Percentiles rank a stretch among this genome's conserved stretches.
Evolutionary conservation across 2,888 invertebrate genomes (phyloP).

Genomic region (Ectemnius continuus): DNA sequence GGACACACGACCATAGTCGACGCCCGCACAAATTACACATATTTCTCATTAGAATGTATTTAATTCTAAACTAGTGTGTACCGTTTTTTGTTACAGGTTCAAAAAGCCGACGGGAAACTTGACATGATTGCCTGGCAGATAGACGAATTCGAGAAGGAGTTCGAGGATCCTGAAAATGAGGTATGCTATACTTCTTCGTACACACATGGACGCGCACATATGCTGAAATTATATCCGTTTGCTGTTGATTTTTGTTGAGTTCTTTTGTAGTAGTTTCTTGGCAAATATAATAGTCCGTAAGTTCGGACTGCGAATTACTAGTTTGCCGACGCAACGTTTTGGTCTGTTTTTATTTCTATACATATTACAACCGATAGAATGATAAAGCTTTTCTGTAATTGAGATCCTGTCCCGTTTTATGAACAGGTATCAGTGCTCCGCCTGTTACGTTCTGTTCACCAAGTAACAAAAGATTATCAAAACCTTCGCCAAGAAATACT

Average conservation of each 20-base stretch:
- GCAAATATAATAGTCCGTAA: too few species aligned
- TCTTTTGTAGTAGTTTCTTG: too few species aligned
- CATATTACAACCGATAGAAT: not conserved
- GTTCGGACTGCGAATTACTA: too few species aligned
- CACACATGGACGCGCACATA: too few species aligned
- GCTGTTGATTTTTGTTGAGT: too few species aligned
- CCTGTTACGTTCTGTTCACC: slow-evolving; percentile 86
- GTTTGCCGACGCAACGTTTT: too few species aligned
- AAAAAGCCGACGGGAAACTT: slow-evolving; percentile 85
- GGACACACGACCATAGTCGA: too few species aligned
- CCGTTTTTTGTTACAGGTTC: slow-evolving; percentile 80
- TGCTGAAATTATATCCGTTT: too few species aligned
- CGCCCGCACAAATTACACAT: too few species aligned
- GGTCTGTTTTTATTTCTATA: too few species aligned
- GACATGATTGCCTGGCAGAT: slow-evolving; percentile 87
- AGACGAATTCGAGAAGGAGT: slow-evolving; percentile 84
- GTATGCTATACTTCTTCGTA: slow-evolving; percentile 65
- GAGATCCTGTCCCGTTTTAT: slow-evolving; percentile 27
- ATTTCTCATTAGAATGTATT: not conserved
- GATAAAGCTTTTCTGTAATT: slow-evolving; percentile 11
- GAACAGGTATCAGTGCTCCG: slow-evolving; percentile 85
- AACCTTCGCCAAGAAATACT: slow-evolving; percentile 87
- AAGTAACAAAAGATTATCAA: slow-evolving; percentile 88
- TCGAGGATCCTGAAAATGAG: slow-evolving; percentile 79
- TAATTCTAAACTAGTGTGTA: not conserved